Base-by-base conservation (phyloP, 2,888 invertebrate genomes). In the Oegoconia quadripuncta region DNA sequence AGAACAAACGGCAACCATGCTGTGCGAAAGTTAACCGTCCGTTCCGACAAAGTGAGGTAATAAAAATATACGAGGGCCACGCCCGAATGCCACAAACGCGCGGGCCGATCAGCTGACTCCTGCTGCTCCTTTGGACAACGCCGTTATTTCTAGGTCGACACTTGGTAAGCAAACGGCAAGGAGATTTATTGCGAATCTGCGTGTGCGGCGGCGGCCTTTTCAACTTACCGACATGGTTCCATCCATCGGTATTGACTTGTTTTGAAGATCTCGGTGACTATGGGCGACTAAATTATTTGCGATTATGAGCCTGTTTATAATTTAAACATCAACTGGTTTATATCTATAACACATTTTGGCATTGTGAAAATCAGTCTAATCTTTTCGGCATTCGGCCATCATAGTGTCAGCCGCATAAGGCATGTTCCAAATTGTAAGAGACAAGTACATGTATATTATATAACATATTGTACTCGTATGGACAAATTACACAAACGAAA, bases 131-230 rank as follows among this genome's bases (percentile, higher is more conserved):
- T 35, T 31, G 54, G 59, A 64, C 63, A 50, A 74, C 70, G 68
- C 68, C 51, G 64, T 67, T 77, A 60, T 75, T 73, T 76, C 64
- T 65, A 74, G 59, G 69, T n/a, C 63, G 71, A 78, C 78, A 75
- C 72, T 76, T 69, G 70, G 78, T 76, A 75, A 70, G 74, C 76
- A 83, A 70, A 84, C 77, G 75, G 68, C 67, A 65, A 70, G 62
- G 64, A 71, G 75, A 81, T 84, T 82, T 81, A 83, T 80, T 74
- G 68, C 65, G 44, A 64, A 64, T 60, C 74, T 49, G 65, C 71
- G 73, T 78, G 81, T 77, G 80, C 69, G 76, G 75, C 64, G 29
- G 27, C 22, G 50, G 47, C 55, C 55, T 52, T 64, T 63, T 58
- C 57, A 56, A 53, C 60, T 61, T 41, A 50, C 46, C 59, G 57